These are phyloP conservation scores for Sciurus carolinensis DNA, from an alignment of 2,797 vertebrate genomes.

Conservation along the genomic window DNA sequence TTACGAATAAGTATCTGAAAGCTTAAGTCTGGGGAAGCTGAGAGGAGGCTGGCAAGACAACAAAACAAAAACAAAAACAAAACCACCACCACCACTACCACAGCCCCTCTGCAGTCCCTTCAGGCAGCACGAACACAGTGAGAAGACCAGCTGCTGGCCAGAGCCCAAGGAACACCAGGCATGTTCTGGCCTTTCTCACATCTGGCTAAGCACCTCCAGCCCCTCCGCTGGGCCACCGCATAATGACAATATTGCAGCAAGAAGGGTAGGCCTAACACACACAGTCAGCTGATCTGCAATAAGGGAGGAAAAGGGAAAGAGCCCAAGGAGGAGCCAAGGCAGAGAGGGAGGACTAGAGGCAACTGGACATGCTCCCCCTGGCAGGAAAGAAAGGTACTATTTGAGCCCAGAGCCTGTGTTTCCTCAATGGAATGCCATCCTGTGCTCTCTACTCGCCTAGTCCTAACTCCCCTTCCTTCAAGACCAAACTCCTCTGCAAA, in stretches of 20 bases:
- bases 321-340: conserved; percentile 79
- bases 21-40: background rate
- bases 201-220: conserved; percentile 95
- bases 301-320: conserved; percentile 16
- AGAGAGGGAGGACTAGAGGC: conserved; percentile 79
- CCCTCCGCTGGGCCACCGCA: conserved; percentile 90
- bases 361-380: conserved; percentile 74
- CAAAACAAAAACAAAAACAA: conserved; percentile 68
- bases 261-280: conserved; percentile 95
- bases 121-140: conserved; percentile 84
- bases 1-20: conserved; percentile 87
- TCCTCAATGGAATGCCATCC: background rate
- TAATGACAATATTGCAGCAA: conserved; percentile 96
- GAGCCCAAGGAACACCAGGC: conserved; percentile 83
- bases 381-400: background rate
- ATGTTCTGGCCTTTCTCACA: conserved; percentile 92
- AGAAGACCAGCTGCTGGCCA: conserved; percentile 88
- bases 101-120: conserved; percentile 77
- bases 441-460: background rate
- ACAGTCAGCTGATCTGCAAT: conserved; percentile 89
- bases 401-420: background rate
- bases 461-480: background rate
- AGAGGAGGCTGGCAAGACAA: conserved; percentile 79
- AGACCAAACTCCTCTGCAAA: background rate
- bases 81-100: background rate